Evolutionary conservation across 2,113 vertebrate genomes (phyloP).

Genomic region (Daphoenositta chrysoptera): DNA sequence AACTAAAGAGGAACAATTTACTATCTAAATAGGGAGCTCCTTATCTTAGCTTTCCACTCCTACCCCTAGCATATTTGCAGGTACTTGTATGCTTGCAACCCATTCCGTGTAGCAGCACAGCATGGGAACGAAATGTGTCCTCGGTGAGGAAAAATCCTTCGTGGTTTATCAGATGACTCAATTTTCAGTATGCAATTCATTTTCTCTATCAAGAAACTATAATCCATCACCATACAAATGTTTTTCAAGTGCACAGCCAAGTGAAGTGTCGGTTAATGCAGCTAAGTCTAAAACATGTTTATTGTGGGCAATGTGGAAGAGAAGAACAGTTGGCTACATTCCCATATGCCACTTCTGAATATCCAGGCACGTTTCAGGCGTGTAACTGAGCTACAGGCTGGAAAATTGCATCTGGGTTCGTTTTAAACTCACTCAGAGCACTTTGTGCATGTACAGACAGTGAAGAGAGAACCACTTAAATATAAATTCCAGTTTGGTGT

Average conservation of each 20-base stretch:
- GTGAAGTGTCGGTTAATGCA: neutral
- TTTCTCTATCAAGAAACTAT: neutral
- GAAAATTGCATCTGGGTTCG: neutral
- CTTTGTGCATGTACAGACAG: neutral
- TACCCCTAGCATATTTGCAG: neutral
- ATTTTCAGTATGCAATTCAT: neutral
- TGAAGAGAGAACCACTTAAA: neutral
- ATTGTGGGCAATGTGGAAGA: neutral
- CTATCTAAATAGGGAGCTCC: neutral
- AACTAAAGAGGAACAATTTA: neutral
- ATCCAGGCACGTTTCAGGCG: neutral
- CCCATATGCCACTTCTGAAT: neutral
- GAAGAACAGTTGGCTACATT: neutral
- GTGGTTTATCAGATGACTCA: neutral
- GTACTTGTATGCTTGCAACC: neutral
- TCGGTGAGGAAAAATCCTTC: neutral
- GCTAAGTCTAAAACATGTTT: neutral
- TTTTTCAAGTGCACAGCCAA: neutral
- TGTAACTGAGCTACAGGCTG: neutral
- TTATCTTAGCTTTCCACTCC: neutral
- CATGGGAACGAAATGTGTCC: neutral
- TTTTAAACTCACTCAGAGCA: neutral
- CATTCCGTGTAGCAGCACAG: neutral
- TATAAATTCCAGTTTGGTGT: neutral
- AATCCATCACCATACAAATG: neutral